Conservation (phyloP, 2,797 vertebrate species). For the Eulemur mongoz region DNA sequence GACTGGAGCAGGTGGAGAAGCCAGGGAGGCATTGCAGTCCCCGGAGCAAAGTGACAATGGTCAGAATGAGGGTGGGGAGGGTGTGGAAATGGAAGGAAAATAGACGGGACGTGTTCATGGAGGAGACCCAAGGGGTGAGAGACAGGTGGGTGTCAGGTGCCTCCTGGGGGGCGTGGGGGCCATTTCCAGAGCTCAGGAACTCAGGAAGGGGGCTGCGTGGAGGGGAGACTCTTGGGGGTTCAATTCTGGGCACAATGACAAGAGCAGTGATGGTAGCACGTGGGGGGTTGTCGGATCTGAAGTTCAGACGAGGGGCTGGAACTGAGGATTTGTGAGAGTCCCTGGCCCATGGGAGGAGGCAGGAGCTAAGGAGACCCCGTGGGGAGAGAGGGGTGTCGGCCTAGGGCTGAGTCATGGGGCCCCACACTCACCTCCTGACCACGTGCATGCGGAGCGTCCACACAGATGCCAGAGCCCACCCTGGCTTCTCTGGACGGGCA, state of each 20-base stretch:
- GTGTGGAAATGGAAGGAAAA: accelerated
- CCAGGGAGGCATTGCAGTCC: background rate
- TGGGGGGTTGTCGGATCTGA: accelerated
- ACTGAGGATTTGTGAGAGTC: background rate
- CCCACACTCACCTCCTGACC: background rate
- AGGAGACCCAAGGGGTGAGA: background rate
- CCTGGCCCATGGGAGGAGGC: no score
- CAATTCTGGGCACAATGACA: accelerated
- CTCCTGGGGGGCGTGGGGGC: background rate
- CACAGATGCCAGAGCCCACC: accelerated
- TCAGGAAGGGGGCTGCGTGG: background rate
- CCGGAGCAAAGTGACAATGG: no score
- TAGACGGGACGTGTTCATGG: accelerated
- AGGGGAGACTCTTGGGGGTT: background rate
- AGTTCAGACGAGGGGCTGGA: background rate
- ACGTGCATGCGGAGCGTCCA: no score
- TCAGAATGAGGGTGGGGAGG: accelerated
- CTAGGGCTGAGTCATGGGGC: accelerated
- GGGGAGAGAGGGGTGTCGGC: background rate
- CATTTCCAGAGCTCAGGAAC: background rate
- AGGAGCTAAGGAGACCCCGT: accelerated
- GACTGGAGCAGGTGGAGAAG: no score
- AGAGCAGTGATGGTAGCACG: accelerated
- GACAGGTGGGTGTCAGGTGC: background rate
- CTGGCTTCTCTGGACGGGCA: background rate